Evolutionary conservation across 1,140 invertebrate genomes (phyloP).

Genomic region (Drosophila guanche): DNA sequence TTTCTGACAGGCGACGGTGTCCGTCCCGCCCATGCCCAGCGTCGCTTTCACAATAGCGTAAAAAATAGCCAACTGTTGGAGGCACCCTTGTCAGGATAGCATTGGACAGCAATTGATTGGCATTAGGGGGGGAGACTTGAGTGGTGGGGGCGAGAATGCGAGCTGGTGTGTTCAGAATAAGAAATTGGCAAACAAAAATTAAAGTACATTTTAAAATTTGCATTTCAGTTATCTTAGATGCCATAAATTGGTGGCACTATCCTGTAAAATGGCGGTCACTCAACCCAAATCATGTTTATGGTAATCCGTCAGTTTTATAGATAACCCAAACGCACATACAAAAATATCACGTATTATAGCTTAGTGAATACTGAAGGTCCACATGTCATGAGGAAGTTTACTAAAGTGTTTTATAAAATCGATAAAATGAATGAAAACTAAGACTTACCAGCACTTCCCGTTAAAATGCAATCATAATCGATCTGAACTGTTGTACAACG

Average conservation of each 20-base stretch:
- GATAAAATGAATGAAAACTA: no score
- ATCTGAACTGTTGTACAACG: slow-evolving; percentile 5
- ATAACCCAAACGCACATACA: not conserved
- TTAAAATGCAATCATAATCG: no score
- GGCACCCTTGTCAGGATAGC: slow-evolving; percentile 47
- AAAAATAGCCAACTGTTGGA: slow-evolving; percentile 58
- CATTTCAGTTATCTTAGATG: slow-evolving; percentile 25
- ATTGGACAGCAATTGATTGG: slow-evolving; percentile 66
- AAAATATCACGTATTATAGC: no score
- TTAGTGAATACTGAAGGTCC: no score
- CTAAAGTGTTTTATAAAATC: no score
- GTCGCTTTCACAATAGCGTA: slow-evolving; percentile 36
- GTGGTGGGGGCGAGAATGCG: not conserved
- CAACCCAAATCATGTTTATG: slow-evolving; percentile 28
- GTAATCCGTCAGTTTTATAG: slow-evolving; percentile 27
- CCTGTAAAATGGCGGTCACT: slow-evolving; percentile 6
- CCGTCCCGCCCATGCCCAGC: slow-evolving; percentile 2
- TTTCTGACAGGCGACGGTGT: slow-evolving; percentile 21
- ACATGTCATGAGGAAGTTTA: no score
- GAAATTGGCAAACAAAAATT: slow-evolving; percentile 32
- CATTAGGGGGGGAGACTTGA: slow-evolving; percentile 34
- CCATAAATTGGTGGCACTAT: slow-evolving; percentile 16
- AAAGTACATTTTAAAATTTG: slow-evolving; percentile 33
- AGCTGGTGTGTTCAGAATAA: slow-evolving; percentile 55
- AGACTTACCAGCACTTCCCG: no score